Evolutionary conservation across 2,797 vertebrate genomes (phyloP).

Genomic region (Selene dorsalis): DNA sequence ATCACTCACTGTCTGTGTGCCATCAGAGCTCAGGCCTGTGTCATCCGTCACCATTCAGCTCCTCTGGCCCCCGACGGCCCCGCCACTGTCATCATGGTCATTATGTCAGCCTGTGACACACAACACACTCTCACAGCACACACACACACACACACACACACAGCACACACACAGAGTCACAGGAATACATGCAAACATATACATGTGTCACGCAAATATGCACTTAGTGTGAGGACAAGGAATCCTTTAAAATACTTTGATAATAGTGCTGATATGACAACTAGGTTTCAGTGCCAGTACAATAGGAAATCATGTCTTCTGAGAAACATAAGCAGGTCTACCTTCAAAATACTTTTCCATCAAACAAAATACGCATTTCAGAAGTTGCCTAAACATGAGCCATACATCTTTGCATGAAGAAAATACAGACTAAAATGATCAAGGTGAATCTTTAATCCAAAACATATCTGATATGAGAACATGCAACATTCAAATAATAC

Average conservation of each 20-base stretch:
- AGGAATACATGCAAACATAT: constrained; percentile 31
- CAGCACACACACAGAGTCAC: constrained; percentile 15
- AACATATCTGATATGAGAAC: neutral
- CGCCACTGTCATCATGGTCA: constrained; percentile 93
- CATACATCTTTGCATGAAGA: neutral
- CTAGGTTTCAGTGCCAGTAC: neutral
- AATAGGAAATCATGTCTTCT: neutral
- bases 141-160: constrained; percentile 25
- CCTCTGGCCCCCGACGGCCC: constrained; percentile 89
- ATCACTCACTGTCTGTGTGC: constrained; percentile 94
- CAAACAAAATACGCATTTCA: neutral
- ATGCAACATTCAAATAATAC: neutral
- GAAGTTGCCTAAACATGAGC: neutral
- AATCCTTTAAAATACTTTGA: constrained; percentile 7
- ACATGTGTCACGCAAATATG: constrained; percentile 14
- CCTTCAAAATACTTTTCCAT: neutral
- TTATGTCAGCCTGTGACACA: constrained; percentile 86
- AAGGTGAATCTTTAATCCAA: neutral
- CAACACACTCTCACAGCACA: constrained; percentile 57
- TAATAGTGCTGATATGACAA: neutral
- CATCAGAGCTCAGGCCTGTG: constrained; percentile 90
- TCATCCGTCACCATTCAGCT: constrained; percentile 96
- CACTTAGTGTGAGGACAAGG: neutral
- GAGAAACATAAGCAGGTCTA: neutral
- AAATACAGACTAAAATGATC: neutral